Base-by-base conservation (phyloP, 2,113 vertebrate genomes). In the Tretioscincus oriximinensis region DNA sequence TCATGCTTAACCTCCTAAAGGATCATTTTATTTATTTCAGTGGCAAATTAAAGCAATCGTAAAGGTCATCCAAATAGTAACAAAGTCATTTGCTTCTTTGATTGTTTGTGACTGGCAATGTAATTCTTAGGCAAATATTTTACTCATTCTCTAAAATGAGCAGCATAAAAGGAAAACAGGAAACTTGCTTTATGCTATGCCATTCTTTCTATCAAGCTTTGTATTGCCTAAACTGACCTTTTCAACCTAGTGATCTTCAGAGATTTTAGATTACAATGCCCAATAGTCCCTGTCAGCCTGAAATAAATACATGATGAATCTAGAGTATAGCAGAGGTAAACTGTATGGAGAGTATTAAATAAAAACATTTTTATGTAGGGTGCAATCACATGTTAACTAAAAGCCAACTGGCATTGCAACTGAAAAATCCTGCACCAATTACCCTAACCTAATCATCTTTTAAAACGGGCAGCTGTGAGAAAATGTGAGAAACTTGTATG, bases 121-220 rank as follows among this genome's bases (percentile, higher is more conserved):
- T 69, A 41, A 70, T 26, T 49, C 67, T 70, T 70, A 70, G 67
- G 67, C 76, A n/a, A 60, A 70, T 61, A 24, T 77, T 78, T 22
- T 45, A 58, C 22, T 29, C 51, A 45, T 45, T 70, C 67, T 18
- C 35, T 45, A 78, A 58, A 60, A 45, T 78, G 21, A 58, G 35
- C 18, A 81, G 12, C 64, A 47, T 45, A 60, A 60, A 47, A 68
- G 20, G 26, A 76, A 64, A 16, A 69, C 24, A 1, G 18, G 24
- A 76, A 76, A 31, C 24, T 47, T 22, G 12, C 74, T 14, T 47
- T 20, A 1, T 45, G 24, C 21, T 9, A 7, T 9, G n/a, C 7
- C 26, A 63, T 7, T 64, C 24, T 35, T 7, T 64, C 24, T 35
- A 69, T 69, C 35, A 29, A 54, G 41, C 47, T 73, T 16, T 29